A percentile compares a stretch with the other conserved stretches of the same genome.
Evolutionary conservation across 1,140 invertebrate genomes (phyloP).

Genomic region (Camponotus pennsylvanicus): DNA sequence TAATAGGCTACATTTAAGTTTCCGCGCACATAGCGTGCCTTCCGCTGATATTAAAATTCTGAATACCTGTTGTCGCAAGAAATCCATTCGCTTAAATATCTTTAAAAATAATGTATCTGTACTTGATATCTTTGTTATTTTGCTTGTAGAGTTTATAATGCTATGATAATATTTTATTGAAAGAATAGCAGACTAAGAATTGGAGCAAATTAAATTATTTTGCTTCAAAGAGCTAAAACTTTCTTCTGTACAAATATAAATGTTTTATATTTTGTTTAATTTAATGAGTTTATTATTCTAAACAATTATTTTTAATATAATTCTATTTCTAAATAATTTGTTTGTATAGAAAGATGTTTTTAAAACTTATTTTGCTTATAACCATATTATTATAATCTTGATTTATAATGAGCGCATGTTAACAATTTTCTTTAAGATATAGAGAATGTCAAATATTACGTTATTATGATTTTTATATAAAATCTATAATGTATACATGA

Average conservation of each 20-base stretch:
- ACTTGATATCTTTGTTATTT: neutral
- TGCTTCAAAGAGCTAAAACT: neutral
- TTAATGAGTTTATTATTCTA: neutral
- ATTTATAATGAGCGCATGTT: neutral
- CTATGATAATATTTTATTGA: neutral
- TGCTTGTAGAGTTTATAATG: too few relatives aligned
- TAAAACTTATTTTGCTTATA: neutral
- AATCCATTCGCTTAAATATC: neutral
- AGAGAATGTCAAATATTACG: neutral
- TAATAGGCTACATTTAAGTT: neutral
- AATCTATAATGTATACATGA: neutral
- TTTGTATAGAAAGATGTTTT: neutral
- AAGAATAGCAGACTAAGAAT: neutral
- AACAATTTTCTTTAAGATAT: neutral
- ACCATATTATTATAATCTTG: neutral
- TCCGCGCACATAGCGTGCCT: neutral
- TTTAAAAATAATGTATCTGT: slow-evolving; percentile 25
- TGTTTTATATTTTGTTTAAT: neutral
- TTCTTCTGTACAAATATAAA: neutral
- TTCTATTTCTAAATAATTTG: neutral
- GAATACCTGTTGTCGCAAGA: neutral
- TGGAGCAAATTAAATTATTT: neutral
- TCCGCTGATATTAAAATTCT: slow-evolving; percentile 20
- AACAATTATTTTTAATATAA: neutral
- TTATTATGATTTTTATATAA: neutral